Base-by-base conservation (phyloP, 2,797 vertebrate genomes). In the Salmo trutta region DNA sequence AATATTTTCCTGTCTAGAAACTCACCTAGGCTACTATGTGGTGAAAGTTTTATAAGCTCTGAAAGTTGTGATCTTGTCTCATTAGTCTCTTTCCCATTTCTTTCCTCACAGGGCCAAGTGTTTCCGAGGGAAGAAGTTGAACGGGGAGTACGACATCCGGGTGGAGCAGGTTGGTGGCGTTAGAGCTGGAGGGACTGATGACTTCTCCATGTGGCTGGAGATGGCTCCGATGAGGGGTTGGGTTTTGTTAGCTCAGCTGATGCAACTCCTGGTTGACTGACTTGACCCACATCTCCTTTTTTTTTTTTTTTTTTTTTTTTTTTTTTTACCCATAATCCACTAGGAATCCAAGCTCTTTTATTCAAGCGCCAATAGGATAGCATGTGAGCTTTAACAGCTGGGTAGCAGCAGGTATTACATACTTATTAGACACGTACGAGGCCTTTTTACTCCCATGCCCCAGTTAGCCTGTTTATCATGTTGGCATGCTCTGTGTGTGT, bases 51-150 rank as follows among this genome's bases (percentile, higher is more conserved):
- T 19, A 12, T 33, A 21, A 36, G 17, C 67, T 70, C 5, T 16
- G 7, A n/a, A 59, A 47, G 41, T 14, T 47, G 17, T 21, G n/a
- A 47, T 21, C 36, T 77, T n/a, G 0, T 16, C 76, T 81, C 5
- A 7, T 67, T 82, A 79, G 59, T 8, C 5, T n/a, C 19, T 59
- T 21, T 59, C 54, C 54, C 7, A 7, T 62, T 62, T 62, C 59
- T 62, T 77, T 90, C 75, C 51, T 53, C 74, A 16, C 88, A 99
- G 98, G 98, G 91, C 94, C 0, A 99, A 98, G 81, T 98, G 97
- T 87, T 99, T 99, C 91, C 91, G 96, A 65, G 96, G 96, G 41
- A 97, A 96, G 94, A 99, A 96, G 88, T 94, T 98, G 89, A 96
- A 97, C 16, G 97, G 96, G 77, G 97, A 99, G 66, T 95, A 94